Conservation (phyloP, 2,888 invertebrate genomes). For the Orchesella flavescens region DNA sequence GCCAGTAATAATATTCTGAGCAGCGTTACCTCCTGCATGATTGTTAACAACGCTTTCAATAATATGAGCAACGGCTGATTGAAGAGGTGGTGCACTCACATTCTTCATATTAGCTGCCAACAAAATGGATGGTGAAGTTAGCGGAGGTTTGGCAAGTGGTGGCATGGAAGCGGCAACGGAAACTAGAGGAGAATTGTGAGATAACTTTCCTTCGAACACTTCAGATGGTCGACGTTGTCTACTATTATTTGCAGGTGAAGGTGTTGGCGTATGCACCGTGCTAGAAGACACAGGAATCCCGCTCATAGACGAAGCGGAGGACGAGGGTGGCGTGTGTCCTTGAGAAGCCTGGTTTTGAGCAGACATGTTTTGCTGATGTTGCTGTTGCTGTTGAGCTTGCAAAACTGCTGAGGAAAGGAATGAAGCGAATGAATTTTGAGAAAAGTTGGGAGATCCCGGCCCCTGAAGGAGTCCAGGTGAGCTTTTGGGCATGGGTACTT, state of each 20-base stretch:
- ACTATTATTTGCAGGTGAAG: conserved; percentile 17
- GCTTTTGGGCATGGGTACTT: conserved; percentile 60
- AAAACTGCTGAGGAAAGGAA: conserved; percentile 41
- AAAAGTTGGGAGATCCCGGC: conserved; percentile 16
- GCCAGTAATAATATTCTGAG: background rate
- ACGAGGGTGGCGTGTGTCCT: conserved; percentile 9
- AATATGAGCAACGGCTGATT: conserved; percentile 71
- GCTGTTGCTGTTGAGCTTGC: conserved; percentile 52
- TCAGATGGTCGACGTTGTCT: conserved; percentile 40
- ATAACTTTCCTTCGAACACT: conserved; percentile 39
- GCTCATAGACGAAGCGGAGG: conserved; percentile 13
- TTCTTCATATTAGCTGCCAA: conserved; percentile 66
- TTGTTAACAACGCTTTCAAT: conserved; percentile 72
- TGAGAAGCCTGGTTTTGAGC: conserved; percentile 32
- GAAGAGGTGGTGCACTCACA: conserved; percentile 68
- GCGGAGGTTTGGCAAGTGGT: conserved; percentile 70
- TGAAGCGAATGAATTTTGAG: conserved; percentile 31
- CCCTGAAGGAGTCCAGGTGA: conserved; percentile 46
- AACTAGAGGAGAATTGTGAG: conserved; percentile 43
- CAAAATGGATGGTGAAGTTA: conserved; percentile 70
- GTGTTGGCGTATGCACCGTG: conserved; percentile 14
- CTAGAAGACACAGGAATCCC: background rate
- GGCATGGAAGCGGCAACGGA: conserved; percentile 63
- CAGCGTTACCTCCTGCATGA: conserved; percentile 54
- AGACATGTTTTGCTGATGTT: conserved; percentile 14